phyloP scores from a whole-genome alignment of 2,797 vertebrate genomes.

The Fundulus diaphanus region DNA sequence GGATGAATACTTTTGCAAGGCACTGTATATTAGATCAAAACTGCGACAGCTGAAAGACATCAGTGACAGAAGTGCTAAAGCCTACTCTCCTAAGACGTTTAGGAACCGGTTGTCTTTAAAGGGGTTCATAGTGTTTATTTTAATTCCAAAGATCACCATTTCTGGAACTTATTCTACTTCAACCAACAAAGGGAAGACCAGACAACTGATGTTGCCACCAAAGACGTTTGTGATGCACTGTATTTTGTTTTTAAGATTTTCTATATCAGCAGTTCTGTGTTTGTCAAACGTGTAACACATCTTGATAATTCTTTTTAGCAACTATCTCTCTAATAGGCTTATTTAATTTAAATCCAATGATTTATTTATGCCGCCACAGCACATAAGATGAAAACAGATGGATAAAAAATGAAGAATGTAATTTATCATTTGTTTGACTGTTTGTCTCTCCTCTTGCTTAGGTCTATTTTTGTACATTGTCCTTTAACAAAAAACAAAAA shows the following conservation, averaged over 20 bases:
- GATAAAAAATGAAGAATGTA: conserved; percentile 80
- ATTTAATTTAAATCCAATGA: conserved; percentile 84
- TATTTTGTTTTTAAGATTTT: conserved; percentile 49
- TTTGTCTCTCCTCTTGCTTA: conserved; percentile 56
- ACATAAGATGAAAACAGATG: conserved; percentile 79
- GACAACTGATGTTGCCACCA: conserved; percentile 59
- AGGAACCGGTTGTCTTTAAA: conserved; percentile 50
- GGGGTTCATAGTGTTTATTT: background rate
- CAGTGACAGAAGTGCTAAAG: conserved; percentile 21
- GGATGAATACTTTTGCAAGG: too few species aligned
- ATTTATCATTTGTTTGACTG: conserved; percentile 77
- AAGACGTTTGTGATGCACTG: conserved; percentile 82
- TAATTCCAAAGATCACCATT: conserved; percentile 2
- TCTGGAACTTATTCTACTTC: conserved; percentile 24
- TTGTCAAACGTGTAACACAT: conserved; percentile 54
- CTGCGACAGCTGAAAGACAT: conserved; percentile 40
- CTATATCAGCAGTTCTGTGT: conserved; percentile 46
- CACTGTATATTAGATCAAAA: conserved; percentile 14
- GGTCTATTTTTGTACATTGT: conserved; percentile 58
- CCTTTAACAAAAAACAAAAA: conserved; percentile 20
- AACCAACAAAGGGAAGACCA: conserved; percentile 37
- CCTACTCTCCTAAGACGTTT: conserved; percentile 48
- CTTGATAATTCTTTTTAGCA: conserved; percentile 55
- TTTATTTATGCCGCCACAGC: conserved; percentile 86
- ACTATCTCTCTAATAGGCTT: conserved; percentile 64